A percentile compares a stretch with the other conserved stretches of the same genome.
Evolutionary conservation across 37 sponge, comb jelly and placozoan species (phyloP).

Genomic region (Aphrocallistes beatrix): DNA sequence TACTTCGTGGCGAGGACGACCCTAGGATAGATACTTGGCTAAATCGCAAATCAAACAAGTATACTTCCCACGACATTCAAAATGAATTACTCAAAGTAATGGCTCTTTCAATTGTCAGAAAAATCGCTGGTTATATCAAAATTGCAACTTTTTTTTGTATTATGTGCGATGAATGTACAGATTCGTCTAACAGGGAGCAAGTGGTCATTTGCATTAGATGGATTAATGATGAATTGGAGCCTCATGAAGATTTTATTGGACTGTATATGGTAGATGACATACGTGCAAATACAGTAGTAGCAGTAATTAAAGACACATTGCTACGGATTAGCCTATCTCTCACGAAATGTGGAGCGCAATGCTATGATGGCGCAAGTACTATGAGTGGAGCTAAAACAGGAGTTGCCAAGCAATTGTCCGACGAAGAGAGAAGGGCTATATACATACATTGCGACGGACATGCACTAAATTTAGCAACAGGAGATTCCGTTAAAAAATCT

Average conservation of each 20-base stretch:
- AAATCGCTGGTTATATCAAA: background rate
- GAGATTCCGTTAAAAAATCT: constrained; percentile 21
- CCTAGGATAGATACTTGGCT: constrained; percentile 27
- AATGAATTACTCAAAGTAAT: constrained; percentile 24
- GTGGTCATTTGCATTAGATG: constrained; percentile 28
- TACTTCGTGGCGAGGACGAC: constrained; percentile 24
- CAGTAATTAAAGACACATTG: background rate
- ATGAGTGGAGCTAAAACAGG: constrained; percentile 12
- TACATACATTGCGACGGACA: constrained; percentile 28
- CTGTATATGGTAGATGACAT: constrained; percentile 21
- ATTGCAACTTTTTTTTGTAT: background rate
- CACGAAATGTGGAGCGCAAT: background rate
- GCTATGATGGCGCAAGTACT: constrained; percentile 24
- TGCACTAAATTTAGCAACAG: constrained; percentile 23
- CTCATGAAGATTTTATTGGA: constrained; percentile 36
- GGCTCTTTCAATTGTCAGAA: constrained; percentile 4
- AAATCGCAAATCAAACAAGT: constrained; percentile 4
- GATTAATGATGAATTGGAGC: constrained; percentile 27
- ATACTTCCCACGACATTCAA: constrained; percentile 19
- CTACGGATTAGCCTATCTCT: background rate
- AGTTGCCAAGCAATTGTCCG: constrained; percentile 16
- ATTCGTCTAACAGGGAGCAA: constrained; percentile 18
- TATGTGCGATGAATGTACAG: constrained; percentile 29
- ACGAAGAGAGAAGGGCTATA: constrained; percentile 15
- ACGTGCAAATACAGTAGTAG: background rate